These are phyloP conservation scores for Pangasius krempfi DNA, from an alignment of 2,797 vertebrate genomes.

Conservation along the genomic window DNA sequence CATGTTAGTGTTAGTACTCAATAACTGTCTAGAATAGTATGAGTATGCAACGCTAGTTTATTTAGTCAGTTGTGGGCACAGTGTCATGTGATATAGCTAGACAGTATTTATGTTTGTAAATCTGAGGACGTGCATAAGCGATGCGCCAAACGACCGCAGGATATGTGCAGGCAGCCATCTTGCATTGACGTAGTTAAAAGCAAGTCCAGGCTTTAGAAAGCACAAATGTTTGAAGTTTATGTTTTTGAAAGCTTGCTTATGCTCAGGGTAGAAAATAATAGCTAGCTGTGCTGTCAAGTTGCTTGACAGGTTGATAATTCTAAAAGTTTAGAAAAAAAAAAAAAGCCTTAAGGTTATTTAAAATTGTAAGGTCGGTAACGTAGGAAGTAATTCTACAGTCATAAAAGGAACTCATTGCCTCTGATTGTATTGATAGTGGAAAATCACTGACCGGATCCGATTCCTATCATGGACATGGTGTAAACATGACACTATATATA, in stretches of 20 bases:
- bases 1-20: not conserved
- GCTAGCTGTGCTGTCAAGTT: not conserved
- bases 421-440: not conserved
- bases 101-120: not conserved
- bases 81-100: not conserved
- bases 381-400: not conserved
- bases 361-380: not conserved
- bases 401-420: not conserved
- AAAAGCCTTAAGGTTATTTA: not conserved
- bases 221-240: not conserved
- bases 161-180: not conserved
- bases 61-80: not conserved
- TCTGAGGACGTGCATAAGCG: too few relatives aligned
- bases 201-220: not conserved
- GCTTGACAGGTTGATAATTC: not conserved
- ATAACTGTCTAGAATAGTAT: not conserved
- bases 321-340: not conserved
- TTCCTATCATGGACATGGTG: not conserved
- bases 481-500: not conserved
- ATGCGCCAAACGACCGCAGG: too few relatives aligned
- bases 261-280: not conserved
- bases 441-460: not conserved
- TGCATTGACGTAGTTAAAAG: not conserved
- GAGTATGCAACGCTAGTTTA: not conserved
- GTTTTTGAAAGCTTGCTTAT: conserved; percentile 1